These are phyloP conservation scores for Notolepis coatsorum DNA, from an alignment of 2,797 vertebrate species.

Conservation along the genomic window DNA sequence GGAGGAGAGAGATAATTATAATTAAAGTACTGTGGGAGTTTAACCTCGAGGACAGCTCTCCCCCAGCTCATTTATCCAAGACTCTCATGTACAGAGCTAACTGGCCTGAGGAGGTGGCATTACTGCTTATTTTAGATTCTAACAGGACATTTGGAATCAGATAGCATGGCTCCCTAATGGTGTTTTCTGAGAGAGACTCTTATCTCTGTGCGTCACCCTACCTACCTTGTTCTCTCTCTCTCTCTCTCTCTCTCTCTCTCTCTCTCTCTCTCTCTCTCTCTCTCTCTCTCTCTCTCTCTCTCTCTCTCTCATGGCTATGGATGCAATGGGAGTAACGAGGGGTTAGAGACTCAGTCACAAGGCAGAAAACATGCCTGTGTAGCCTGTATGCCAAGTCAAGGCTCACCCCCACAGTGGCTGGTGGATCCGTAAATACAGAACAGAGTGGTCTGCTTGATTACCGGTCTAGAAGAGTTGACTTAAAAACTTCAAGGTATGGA, in stretches of 20 bases:
- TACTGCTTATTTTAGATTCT: slow-evolving; percentile 6
- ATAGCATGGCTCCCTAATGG: slow-evolving; percentile 42
- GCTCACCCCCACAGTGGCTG: too few relatives aligned
- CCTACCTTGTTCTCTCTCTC: slow-evolving; percentile 22
- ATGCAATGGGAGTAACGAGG: slow-evolving; percentile 49
- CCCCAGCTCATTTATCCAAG: not conserved
- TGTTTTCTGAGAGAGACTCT: slow-evolving; percentile 44
- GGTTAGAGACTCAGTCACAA: slow-evolving; percentile 38
- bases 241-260: slow-evolving; percentile 28
- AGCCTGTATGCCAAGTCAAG: slow-evolving; percentile 33
- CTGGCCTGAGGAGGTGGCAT: not conserved
- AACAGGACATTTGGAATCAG: slow-evolving; percentile 2
- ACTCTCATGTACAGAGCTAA: slow-evolving; percentile 1
- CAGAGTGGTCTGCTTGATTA: not conserved
- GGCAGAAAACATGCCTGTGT: slow-evolving; percentile 61
- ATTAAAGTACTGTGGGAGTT: not conserved
- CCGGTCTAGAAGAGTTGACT: not conserved
- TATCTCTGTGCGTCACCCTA: slow-evolving; percentile 56
- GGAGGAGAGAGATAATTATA: not conserved
- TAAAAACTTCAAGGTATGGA: too few relatives aligned
- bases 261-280: not conserved
- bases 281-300: not conserved
- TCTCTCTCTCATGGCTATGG: slow-evolving; percentile 30
- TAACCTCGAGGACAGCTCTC: not conserved
- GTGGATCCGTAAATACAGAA: slow-evolving; percentile 7